A percentile compares a stretch with the other conserved stretches of the same genome.
phyloP scores from a whole-genome alignment of 1,140 invertebrate species.

The Drosophila aff. region DNA sequence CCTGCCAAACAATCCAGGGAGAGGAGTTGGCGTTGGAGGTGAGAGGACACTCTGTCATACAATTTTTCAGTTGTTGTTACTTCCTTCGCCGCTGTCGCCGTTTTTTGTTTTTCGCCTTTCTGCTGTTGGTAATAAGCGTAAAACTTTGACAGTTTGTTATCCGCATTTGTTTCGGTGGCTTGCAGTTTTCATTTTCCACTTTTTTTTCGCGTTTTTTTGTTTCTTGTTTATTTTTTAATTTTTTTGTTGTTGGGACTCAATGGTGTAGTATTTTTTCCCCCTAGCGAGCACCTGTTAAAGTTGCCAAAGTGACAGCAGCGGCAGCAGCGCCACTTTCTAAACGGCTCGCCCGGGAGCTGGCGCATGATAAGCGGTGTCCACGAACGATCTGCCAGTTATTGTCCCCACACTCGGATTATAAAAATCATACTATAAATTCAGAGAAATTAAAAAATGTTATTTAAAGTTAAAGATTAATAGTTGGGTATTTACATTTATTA shows the following conservation, averaged over 20 bases:
- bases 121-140: slow-evolving; percentile 74
- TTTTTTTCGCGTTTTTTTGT: slow-evolving; percentile 11
- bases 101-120: slow-evolving; percentile 17
- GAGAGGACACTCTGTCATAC: slow-evolving; percentile 61
- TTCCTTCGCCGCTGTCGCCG: slow-evolving; percentile 21
- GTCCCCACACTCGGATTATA: neutral
- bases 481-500: neutral
- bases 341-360: slow-evolving; percentile 60
- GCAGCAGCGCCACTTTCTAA: slow-evolving; percentile 57
- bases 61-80: slow-evolving; percentile 51
- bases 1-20: slow-evolving; percentile 10
- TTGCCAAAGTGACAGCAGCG: slow-evolving; percentile 62
- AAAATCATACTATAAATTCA: neutral
- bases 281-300: slow-evolving; percentile 72
- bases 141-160: slow-evolving; percentile 83
- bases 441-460: neutral
- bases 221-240: slow-evolving; percentile 22
- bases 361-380: slow-evolving; percentile 61
- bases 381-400: slow-evolving; percentile 37
- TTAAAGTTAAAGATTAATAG: neutral
- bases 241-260: slow-evolving; percentile 2
- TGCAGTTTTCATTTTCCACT: slow-evolving; percentile 47
- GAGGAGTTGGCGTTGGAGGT: slow-evolving; percentile 19
- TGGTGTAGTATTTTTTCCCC: slow-evolving; percentile 36
- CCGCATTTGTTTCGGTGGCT: slow-evolving; percentile 71